A percentile compares a stretch with the other conserved stretches of the same genome.
Evolutionary conservation across 2,797 vertebrate genomes (phyloP).

Genomic region (Naso thynnoides): DNA sequence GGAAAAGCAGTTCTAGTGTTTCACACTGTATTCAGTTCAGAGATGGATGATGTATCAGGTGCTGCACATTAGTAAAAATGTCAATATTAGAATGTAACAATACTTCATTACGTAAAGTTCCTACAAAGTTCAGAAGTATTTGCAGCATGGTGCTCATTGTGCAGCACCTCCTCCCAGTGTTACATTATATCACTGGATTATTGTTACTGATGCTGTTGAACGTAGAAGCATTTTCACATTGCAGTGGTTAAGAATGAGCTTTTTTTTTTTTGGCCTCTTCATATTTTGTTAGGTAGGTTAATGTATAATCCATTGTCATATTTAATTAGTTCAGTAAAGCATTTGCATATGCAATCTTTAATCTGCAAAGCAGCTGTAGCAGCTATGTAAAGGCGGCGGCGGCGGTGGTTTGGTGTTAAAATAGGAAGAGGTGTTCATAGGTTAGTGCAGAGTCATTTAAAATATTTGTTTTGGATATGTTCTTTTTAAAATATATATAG

Average conservation of each 20-base stretch:
- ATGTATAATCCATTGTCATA: too few relatives aligned
- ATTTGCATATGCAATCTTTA: not conserved
- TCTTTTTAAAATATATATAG: too few relatives aligned
- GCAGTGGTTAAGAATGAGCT: not conserved
- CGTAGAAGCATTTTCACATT: not conserved
- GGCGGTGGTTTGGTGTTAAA: too few relatives aligned
- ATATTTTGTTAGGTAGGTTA: not conserved
- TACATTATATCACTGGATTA: not conserved
- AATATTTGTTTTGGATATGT: too few relatives aligned
- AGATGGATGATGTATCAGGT: not conserved
- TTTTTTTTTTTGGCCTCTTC: not conserved
- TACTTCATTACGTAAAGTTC: not conserved
- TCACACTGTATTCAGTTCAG: not conserved
- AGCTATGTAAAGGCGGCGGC: not conserved
- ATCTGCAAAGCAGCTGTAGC: not conserved
- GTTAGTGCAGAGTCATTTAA: too few relatives aligned
- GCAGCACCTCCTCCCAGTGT: not conserved
- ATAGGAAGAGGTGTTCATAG: too few relatives aligned
- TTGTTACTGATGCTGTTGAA: not conserved
- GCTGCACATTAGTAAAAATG: not conserved
- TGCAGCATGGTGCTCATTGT: not conserved
- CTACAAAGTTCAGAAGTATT: not conserved
- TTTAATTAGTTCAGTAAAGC: slow-evolving; percentile 11
- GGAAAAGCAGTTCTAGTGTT: not conserved
- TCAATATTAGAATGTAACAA: not conserved